phyloP scores from a whole-genome alignment of 2,797 vertebrate genomes.

The Poecile montanus region DNA sequence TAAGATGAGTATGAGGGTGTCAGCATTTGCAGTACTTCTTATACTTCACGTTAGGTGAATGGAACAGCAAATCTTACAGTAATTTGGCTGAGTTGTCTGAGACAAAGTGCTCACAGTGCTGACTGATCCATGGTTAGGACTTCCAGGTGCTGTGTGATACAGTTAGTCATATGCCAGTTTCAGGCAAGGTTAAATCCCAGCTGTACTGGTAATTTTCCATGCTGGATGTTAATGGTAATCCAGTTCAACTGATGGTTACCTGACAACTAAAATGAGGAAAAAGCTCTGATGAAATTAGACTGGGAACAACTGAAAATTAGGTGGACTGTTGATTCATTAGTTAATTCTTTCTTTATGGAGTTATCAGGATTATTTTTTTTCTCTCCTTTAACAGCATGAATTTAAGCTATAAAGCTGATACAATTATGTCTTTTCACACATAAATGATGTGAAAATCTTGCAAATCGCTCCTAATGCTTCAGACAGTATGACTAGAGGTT shows the following conservation, averaged over 20 bases:
- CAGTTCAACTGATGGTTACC: neutral
- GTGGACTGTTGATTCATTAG: neutral
- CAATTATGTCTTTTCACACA: neutral
- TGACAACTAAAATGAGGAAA: neutral
- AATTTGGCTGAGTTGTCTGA: neutral
- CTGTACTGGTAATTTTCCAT: neutral
- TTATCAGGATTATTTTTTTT: neutral
- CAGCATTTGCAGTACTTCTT: neutral
- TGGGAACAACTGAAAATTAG: neutral
- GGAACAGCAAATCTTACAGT: neutral
- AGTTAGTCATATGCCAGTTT: neutral
- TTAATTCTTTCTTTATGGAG: neutral
- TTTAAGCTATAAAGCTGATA: neutral
- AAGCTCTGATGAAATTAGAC: neutral
- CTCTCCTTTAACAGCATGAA: neutral
- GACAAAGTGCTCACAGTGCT: neutral
- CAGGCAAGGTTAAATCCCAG: neutral
- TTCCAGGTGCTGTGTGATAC: neutral
- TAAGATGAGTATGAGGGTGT: neutral
- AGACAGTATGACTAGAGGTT: neutral
- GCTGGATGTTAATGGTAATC: neutral
- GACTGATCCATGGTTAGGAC: neutral
- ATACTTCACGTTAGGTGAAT: neutral
- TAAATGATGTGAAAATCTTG: neutral
- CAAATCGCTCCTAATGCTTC: neutral